Evolutionary conservation across 2,113 vertebrate species (phyloP), one percentile per base, ranked within the genome.

Genomic region (Stegastes partitus): DNA sequence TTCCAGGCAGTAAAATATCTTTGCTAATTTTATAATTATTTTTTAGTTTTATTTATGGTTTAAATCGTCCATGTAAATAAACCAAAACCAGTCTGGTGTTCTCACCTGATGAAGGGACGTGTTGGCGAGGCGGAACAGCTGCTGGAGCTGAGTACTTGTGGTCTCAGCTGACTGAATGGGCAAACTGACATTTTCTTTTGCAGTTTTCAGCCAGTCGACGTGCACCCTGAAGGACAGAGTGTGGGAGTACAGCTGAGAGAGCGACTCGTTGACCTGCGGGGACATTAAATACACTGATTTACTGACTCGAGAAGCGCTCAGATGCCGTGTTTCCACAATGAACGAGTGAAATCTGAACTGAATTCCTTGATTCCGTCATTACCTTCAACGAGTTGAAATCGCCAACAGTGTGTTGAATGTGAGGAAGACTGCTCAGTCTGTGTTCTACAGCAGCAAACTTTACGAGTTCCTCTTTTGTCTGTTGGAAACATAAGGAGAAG

Each of bases 161-260:
- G 53, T 57, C 81, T 82, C 70, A 7, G 74, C 59, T 50, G 87
- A 28, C 72, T 62, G 18, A 8, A 14, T 28, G 34, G 76, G 11
- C 28, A 89, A 68, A 53, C 81, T 86, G 64, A 83, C 0, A 11
- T 91, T 90, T 44, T 77, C 37, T 31, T 79, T 68, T 16, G 64
- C 80, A 1, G 50, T 44, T 53, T 74, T 83, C 50, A 94, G 14
- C 93, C 93, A 94, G 22, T 91, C 66, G 0, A 89, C 21, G 16
- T 94, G 93, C 6, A 87, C 45, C 26, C 47, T 66, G 78, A 89
- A 93, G 49, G 78, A 65, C 50, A 82, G 71, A 0, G 70, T 49
- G 62, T 80, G 57, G 0, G 7, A 53, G 0, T 63, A 73, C 37
- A 94, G 83, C 75, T 83, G 67, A 5, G 68, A 50, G 1, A 94